Evolutionary conservation across 1,140 invertebrate genomes (phyloP), one percentile per base, ranked within the genome.

Genomic region (Sitophilus oryzae): DNA sequence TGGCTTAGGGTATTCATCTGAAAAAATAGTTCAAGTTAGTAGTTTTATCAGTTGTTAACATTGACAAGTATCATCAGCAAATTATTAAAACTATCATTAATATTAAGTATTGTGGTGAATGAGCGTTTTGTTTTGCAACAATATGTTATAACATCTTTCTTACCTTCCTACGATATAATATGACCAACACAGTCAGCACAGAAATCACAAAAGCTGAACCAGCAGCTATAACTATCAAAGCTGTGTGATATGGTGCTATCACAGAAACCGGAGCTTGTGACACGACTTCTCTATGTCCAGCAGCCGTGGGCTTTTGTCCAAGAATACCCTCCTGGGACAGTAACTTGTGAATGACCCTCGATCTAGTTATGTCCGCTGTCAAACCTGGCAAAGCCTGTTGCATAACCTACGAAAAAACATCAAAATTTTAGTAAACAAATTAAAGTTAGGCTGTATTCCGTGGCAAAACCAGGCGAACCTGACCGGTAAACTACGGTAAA

Each of bases 201-300:
- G 82, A 83, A 58, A 87, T 84, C 44, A 86, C 76, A 63, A 86
- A 86, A 9, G 83, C 83, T 20, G 83, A 84, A 1, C 81, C 80
- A 0, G 82, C 81, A 3, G 80, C 83, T 18, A 86, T 71, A 3
- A 85, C 82, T 45, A 87, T 79, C 3, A 84, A 76, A 11, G 83
- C 82, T 1, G 83, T 85, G 62, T 85, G 82, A 68, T 85, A 86
- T 25, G 82, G 78, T 3, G 82, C 82, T 16, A 81, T 76, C 22
- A 78, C 72, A 18, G 79, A 80, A n/a, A 82, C 76, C 2, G 75
- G 83, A 45, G 74, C 83, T 66, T 79, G 79, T 1, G 79, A 83
- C 2, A 85, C 73, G 37, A 86, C 82, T 63, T 86, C 84, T 30
- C 83, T 72, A 56, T 85, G 80, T 58, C 83, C 82, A 49, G 84